Evolutionary conservation across 35 echinoderm and acorn worm species (phyloP).

Genomic region (Lytechinus variegatus): DNA sequence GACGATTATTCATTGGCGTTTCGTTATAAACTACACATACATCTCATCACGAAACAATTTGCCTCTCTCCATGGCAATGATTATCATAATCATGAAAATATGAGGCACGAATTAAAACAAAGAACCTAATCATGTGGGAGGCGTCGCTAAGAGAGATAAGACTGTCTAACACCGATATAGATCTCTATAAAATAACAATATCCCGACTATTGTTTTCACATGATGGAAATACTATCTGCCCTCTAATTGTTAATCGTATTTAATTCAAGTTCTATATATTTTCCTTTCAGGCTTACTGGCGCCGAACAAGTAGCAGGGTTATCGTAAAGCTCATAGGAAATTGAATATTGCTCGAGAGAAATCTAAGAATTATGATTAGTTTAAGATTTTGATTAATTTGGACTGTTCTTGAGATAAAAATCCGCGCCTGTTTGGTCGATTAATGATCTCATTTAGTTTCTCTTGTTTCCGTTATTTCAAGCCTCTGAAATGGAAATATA

Average conservation of each 20-base stretch:
- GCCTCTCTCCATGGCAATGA: not conserved
- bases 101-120: slow-evolving; percentile 19
- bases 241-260: slow-evolving; percentile 8
- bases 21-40: not conserved
- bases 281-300: not conserved
- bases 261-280: not conserved
- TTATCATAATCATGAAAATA: not conserved
- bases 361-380: slow-evolving; percentile 10
- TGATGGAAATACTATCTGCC: slow-evolving; percentile 26
- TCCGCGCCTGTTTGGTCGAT: slow-evolving; percentile 29
- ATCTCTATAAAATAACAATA: not conserved
- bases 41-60: slow-evolving; percentile 28
- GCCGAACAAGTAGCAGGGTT: slow-evolving; percentile 30
- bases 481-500: not conserved
- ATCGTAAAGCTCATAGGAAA: not conserved
- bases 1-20: not conserved
- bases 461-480: not conserved
- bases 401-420: slow-evolving; percentile 13
- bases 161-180: not conserved
- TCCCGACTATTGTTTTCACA: slow-evolving; percentile 11
- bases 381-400: slow-evolving; percentile 30
- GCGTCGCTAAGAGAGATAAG: not conserved
- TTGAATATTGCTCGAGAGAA: slow-evolving; percentile 2
- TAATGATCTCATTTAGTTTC: slow-evolving; percentile 15
- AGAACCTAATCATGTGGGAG: slow-evolving; percentile 2